Conservation (phyloP, 2,113 vertebrate species). For the Cairina moschata region DNA sequence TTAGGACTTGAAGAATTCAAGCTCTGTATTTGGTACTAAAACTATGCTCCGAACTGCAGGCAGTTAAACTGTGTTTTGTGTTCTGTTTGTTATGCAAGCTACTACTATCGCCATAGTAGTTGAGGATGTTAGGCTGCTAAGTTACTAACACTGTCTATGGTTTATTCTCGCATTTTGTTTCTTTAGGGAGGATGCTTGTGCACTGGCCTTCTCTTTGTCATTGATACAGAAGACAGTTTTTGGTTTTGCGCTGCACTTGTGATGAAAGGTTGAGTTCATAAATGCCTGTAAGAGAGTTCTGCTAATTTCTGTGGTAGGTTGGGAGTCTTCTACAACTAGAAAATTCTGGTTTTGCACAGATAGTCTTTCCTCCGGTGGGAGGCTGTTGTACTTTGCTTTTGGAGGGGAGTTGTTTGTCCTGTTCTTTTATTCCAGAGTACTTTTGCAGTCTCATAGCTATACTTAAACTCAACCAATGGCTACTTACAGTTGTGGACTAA, state of each 20-base stretch:
- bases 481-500: neutral
- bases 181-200: neutral
- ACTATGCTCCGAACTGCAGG: neutral
- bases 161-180: neutral
- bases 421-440: neutral
- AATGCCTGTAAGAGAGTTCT: neutral
- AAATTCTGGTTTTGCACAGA: neutral
- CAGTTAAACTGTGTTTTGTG: neutral
- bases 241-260: fast-evolving
- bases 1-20: fast-evolving
- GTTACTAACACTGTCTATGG: neutral
- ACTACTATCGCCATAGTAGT: fast-evolving
- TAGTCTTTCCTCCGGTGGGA: fast-evolving
- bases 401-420: neutral
- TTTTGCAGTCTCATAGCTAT: neutral
- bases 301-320: neutral
- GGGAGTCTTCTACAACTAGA: neutral
- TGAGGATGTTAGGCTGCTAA: neutral
- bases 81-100: neutral
- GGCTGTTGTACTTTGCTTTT: neutral
- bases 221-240: neutral
- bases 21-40: neutral
- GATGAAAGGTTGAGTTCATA: neutral
- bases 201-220: neutral
- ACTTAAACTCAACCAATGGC: neutral